Evolutionary conservation across 2,888 invertebrate genomes (phyloP).

Genomic region (Drosophila kanekoi): DNA sequence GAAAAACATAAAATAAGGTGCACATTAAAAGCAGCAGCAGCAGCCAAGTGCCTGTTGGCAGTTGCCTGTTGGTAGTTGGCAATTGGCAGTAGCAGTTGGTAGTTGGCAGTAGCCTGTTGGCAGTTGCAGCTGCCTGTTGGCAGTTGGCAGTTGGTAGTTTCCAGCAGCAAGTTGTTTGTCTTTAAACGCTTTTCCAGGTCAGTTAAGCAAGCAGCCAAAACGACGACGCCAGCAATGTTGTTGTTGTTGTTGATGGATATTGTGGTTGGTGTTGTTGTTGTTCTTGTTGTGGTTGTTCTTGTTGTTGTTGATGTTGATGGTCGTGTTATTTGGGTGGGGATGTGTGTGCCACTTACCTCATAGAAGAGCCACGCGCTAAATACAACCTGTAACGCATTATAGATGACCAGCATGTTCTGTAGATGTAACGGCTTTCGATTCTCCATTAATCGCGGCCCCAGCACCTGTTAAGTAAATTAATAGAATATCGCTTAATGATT

Average conservation of each 20-base stretch:
- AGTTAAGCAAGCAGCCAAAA: slow-evolving; percentile 47
- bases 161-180: slow-evolving; percentile 11
- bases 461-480: slow-evolving; percentile 86
- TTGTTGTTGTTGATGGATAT: slow-evolving; percentile 16
- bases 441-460: slow-evolving; percentile 96
- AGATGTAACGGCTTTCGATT: slow-evolving; percentile 95
- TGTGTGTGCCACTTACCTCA: slow-evolving; percentile 89
- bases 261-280: slow-evolving; percentile 11
- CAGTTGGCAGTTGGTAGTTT: background rate
- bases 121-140: slow-evolving; percentile 8
- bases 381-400: slow-evolving; percentile 95
- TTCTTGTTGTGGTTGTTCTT: slow-evolving; percentile 24
- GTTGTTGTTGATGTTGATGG: slow-evolving; percentile 14
- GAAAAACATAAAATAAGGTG: slow-evolving; percentile 52
- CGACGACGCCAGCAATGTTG: slow-evolving; percentile 50
- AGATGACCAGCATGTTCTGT: slow-evolving; percentile 91
- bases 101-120: slow-evolving; percentile 1
- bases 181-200: slow-evolving; percentile 39
- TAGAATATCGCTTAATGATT: background rate
- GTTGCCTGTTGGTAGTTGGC: slow-evolving; percentile 2
- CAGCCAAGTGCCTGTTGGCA: slow-evolving; percentile 8
- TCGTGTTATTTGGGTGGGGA: background rate
- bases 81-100: slow-evolving; percentile 5
- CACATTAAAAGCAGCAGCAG: slow-evolving; percentile 36
- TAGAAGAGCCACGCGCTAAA: slow-evolving; percentile 96